Evolutionary conservation across 2,113 vertebrate genomes (phyloP).

Genomic region (Calonectris borealis): DNA sequence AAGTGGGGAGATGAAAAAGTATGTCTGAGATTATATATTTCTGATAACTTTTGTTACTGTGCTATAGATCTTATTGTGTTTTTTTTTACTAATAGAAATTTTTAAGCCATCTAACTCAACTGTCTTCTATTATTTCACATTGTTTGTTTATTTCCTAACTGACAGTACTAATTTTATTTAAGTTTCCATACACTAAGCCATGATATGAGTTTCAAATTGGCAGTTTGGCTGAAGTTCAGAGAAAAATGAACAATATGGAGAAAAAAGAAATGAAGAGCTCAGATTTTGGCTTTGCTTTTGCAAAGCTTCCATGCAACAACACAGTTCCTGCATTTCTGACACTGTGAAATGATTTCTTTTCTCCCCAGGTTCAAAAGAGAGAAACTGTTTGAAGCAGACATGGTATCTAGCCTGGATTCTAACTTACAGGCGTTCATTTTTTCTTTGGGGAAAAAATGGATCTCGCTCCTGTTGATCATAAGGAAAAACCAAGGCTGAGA

Average conservation of each 20-base stretch:
- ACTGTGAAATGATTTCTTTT: neutral
- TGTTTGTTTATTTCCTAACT: conserved; percentile 6
- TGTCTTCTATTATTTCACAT: neutral
- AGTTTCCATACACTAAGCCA: conserved; percentile 11
- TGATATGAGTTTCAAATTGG: neutral
- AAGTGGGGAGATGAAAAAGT: neutral
- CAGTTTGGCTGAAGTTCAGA: conserved; percentile 18
- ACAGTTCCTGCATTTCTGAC: neutral
- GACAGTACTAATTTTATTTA: conserved; percentile 2
- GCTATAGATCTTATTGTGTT: neutral
- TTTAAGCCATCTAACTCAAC: neutral
- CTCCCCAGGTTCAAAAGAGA: neutral
- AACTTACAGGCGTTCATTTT: neutral
- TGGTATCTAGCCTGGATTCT: neutral
- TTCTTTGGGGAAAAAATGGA: neutral
- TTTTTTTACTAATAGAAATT: neutral
- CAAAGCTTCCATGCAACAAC: neutral
- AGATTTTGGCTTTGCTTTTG: neutral
- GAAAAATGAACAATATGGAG: neutral
- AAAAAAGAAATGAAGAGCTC: neutral
- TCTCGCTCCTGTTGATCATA: neutral
- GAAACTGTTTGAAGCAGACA: neutral
- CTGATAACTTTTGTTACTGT: neutral
- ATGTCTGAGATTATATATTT: neutral
- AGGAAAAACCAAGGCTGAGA: neutral